A percentile compares a stretch with the other conserved stretches of the same genome.
These are phyloP conservation scores for Cisticola juncidis DNA, from an alignment of 2,113 vertebrate species.

Conservation along the genomic window DNA sequence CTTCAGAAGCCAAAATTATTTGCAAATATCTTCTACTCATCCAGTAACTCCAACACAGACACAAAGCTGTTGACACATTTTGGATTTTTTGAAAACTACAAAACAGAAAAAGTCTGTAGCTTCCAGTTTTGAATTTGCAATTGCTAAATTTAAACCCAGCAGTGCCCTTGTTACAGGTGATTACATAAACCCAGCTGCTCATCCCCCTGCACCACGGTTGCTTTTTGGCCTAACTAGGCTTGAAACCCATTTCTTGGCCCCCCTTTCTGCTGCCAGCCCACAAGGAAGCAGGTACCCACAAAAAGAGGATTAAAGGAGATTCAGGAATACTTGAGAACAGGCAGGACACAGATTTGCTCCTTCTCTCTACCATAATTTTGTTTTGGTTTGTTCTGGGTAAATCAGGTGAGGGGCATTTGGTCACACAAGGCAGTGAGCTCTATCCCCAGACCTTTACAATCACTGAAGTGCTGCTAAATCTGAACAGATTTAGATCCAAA, in stretches of 20 bases:
- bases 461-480: neutral
- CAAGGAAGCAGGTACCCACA: neutral
- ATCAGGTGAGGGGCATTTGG: neutral
- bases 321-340: neutral
- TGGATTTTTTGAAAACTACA: neutral
- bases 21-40: neutral
- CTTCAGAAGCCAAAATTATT: neutral
- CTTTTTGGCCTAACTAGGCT: conserved; percentile 9
- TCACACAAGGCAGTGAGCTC: neutral
- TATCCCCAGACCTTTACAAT: neutral
- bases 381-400: neutral
- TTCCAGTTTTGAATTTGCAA: neutral
- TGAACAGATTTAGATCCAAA: neutral
- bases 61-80: neutral
- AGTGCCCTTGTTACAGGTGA: neutral
- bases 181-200: neutral
- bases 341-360: neutral
- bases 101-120: neutral
- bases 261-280: neutral
- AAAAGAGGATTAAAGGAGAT: neutral
- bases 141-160: neutral
- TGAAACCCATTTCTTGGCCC: neutral
- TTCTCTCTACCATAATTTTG: neutral
- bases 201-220: neutral
- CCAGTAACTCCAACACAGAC: neutral